A percentile compares a stretch with the other conserved stretches of the same genome.
These are phyloP conservation scores for Rhea americana DNA, from an alignment of 2,113 vertebrate species.

Conservation along the genomic window DNA sequence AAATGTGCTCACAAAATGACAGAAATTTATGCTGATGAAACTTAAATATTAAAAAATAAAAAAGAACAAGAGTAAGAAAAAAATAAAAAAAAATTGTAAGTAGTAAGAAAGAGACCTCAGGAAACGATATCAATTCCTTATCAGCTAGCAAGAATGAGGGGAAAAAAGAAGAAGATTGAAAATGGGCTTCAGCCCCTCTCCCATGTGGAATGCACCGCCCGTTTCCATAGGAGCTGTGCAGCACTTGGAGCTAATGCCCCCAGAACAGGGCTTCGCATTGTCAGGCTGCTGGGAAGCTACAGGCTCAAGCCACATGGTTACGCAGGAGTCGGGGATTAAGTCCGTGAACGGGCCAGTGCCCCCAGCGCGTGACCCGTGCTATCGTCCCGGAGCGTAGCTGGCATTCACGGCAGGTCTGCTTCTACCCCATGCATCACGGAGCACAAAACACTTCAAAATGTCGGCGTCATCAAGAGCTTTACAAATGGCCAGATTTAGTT, in stretches of 20 bases:
- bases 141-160: neutral
- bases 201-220: rapidly evolving
- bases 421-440: neutral
- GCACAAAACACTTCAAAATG: neutral
- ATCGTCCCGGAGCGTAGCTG: neutral
- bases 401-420: neutral
- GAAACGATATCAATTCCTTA: neutral
- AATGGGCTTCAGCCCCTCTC: neutral
- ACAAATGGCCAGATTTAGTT: slow-evolving; percentile 9
- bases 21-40: neutral
- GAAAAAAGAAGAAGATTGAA: neutral
- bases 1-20: rapidly evolving
- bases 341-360: rapidly evolving
- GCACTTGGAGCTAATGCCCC: neutral
- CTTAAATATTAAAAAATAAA: neutral
- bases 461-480: slow-evolving; percentile 28
- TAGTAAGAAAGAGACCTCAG: neutral
- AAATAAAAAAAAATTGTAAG: neutral
- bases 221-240: neutral
- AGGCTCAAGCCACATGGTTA: neutral
- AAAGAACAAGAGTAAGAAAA: too few species aligned
- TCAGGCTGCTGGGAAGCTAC: too few species aligned
- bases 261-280: neutral
- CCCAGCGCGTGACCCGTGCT: rapidly evolving
- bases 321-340: neutral